Evolutionary conservation across 2,113 vertebrate genomes (phyloP), one percentile per base, ranked within the genome.

Genomic region (Promerops cafer): DNA sequence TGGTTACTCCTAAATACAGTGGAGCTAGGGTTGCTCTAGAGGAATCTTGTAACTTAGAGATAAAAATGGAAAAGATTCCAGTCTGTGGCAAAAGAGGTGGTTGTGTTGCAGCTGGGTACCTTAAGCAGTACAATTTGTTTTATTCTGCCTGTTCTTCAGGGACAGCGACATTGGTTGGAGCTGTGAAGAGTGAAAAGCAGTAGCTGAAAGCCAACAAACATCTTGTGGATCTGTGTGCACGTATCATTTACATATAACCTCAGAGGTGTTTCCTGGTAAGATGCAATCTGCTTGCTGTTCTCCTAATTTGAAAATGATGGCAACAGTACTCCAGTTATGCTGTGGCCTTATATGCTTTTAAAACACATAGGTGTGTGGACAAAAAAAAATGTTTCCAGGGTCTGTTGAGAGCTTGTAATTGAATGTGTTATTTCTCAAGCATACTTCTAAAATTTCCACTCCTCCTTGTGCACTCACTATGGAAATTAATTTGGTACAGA

Each of bases 401-500:
- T 52, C 52, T 84, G 35, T 66, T 82, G 59, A 77, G 44, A 70
- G n/a, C 49, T 47, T 61, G 49, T 65, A 89, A 78, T 68, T 92
- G 83, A 63, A 84, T 83, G 52, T 64, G 83, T 74, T 82, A 61
- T 71, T 89, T 91, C 70, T 93, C 83, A 70, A 82, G 52, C 37
- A 14, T 54, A 53, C 54, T 78, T 84, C 77, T 94, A 65, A 97
- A 97, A 90, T 97, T 96, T 96, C 95, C 77, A 8, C 68, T 72
- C 65, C 49, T 61, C 42, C 91, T 76, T 64, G 33, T 75, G 85
- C 40, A 45, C 60, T 92, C 54, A 69, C 39, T 57, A 70, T 94
- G 95, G 94, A 96, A 95, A 96, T 95, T 79, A 70, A 79, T 91
- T 83, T 74, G n/a, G 89, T 87, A 72, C 83, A 91, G 94, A 89